phyloP scores from a whole-genome alignment of 2,797 vertebrate species.

The Siniperca undulata region DNA sequence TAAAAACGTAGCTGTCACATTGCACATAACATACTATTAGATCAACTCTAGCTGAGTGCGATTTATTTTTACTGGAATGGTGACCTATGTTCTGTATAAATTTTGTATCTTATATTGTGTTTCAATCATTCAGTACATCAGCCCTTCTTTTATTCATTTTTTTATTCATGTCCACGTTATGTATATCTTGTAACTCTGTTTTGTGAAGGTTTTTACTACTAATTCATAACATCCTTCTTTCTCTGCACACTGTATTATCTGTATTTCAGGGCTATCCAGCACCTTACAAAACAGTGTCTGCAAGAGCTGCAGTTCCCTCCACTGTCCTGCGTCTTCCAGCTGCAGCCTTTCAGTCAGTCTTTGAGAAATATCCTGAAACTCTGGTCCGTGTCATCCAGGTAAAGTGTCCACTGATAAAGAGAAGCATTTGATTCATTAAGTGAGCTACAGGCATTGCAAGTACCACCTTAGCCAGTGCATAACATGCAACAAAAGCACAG shows the following conservation, averaged over 20 bases:
- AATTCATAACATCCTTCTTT: background rate
- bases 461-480: no score
- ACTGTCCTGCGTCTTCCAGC: constrained; percentile 92
- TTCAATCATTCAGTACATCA: background rate
- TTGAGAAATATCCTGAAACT: constrained; percentile 95
- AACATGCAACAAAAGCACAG: background rate
- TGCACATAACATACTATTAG: background rate
- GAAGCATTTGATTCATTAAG: background rate
- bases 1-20: background rate
- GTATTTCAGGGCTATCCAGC: constrained; percentile 89
- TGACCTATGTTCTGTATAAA: background rate
- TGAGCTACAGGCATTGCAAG: background rate
- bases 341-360: constrained; percentile 90
- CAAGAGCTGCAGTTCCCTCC: constrained; percentile 88
- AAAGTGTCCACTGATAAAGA: constrained; percentile 21
- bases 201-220: background rate
- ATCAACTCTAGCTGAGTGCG: background rate
- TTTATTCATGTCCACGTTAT: background rate
- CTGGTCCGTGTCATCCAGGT: constrained; percentile 95
- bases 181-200: background rate
- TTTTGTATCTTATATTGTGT: background rate
- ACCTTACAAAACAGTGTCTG: constrained; percentile 94
- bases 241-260: background rate
- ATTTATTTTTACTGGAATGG: background rate
- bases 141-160: background rate